Evolutionary conservation across 2,797 vertebrate species (phyloP).

Genomic region (Semotilus atromaculatus): DNA sequence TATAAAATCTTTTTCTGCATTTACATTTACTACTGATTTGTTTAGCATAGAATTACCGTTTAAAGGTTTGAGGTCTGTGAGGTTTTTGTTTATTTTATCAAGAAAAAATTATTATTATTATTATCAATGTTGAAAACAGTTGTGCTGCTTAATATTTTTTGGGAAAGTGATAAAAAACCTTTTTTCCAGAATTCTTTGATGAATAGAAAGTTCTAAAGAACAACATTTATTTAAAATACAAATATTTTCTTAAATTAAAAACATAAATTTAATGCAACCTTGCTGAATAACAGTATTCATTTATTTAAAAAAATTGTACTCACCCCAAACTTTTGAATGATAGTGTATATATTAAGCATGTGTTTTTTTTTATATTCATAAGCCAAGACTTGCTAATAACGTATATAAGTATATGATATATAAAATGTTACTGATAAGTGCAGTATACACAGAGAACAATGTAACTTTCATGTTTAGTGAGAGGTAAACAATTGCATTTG

Average conservation of each 20-base stretch:
- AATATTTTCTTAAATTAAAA: background rate
- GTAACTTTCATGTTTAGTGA: background rate
- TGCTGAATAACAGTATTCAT: background rate
- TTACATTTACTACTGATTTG: background rate
- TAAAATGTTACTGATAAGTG: background rate
- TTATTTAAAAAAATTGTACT: no score
- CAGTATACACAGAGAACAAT: background rate
- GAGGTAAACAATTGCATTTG: background rate
- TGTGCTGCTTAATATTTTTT: background rate
- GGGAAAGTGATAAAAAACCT: background rate
- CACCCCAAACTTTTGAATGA: background rate
- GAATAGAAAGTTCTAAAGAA: background rate
- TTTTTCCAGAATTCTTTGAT: background rate
- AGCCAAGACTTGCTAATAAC: background rate
- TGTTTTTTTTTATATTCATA: background rate
- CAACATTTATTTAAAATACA: background rate
- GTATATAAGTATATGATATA: background rate
- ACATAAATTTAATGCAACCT: background rate
- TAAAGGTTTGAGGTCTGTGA: background rate
- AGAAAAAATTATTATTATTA: background rate
- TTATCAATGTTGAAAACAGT: background rate
- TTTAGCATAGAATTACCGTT: background rate
- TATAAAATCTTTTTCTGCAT: background rate
- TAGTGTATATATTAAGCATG: background rate
- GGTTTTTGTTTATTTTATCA: background rate